Evolutionary conservation across 2,888 invertebrate genomes (phyloP), one percentile per base, ranked within the genome.

Genomic region (Caenorhabditis zanzibari): DNA sequence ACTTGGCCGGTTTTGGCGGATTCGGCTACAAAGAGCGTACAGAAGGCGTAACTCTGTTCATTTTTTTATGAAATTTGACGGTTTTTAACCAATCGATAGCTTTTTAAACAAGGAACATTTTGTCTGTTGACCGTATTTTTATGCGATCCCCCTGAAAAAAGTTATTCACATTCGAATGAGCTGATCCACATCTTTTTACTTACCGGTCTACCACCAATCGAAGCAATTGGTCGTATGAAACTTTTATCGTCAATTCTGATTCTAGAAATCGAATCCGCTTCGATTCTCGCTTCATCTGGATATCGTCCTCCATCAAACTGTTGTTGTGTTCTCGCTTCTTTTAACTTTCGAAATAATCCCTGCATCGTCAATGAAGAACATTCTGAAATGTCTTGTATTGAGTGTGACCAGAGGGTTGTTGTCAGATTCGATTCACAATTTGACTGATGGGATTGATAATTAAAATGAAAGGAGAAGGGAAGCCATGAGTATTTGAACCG

Each of bases 201-300:
- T 12, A 82, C 81, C 10, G 74, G 77, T 71, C 77, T 59, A 2
- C 82, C 82, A 19, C 66, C 82, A 24, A 82, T 49, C 10, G 72
- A 77, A 9, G 68, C 82, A 24, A 82, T 58, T 22, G 82, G 69
- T 19, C 82, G 32, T 19, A 82, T 73, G 47, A 77, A 82, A 44
- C 77, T 77, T 22, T 77, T 77, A 63, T 77, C 77, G 0, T 26
- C 19, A 12, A 71, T 63, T 4, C 41, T 26, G 26, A 77, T 77
- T 63, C 35, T 52, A 3, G 77, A 77, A 5, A 77, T 77, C 9
- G 77, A 77, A 22, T 77, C 77, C 38, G 71, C 24, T 16, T 61
- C 77, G 1, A 52, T 59, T 54, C 54, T 28, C 12, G 77, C 69
- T 4, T 68, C 68, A 54, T 77, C 71, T 32, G 77, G 77, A 71